A percentile compares a stretch with the other conserved stretches of the same genome.
Conservation (phyloP, 1,140 invertebrate genomes). For the Papilio glaucus region DNA sequence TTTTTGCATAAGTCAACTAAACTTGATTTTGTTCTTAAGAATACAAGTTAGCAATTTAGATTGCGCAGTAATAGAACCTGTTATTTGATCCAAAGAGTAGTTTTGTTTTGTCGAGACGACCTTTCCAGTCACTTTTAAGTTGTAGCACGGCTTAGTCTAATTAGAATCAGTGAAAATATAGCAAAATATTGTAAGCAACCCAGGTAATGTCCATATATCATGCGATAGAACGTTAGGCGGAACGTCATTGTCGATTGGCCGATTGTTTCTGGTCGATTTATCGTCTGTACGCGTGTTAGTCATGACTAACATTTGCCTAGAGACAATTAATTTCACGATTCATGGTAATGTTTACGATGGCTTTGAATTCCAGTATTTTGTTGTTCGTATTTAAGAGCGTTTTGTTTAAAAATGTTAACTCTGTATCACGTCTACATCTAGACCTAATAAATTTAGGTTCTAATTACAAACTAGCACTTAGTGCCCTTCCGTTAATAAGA, state of each 20-base stretch:
- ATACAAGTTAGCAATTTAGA: no score
- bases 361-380: not conserved
- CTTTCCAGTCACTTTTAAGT: no score
- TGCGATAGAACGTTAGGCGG: slow-evolving; percentile 32
- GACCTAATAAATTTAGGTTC: no score
- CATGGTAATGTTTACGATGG: slow-evolving; percentile 18
- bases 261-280: slow-evolving; percentile 67
- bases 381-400: not conserved
- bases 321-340: slow-evolving; percentile 27
- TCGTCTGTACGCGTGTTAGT: slow-evolving; percentile 40
- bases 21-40: no score
- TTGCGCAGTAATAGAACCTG: no score
- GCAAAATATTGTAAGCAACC: not conserved
- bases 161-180: not conserved
- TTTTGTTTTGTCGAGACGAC: no score
- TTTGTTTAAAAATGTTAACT: not conserved
- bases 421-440: no score
- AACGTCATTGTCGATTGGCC: slow-evolving; percentile 40
- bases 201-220: slow-evolving; percentile 49
- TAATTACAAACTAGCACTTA: no score
- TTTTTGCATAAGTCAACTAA: no score
- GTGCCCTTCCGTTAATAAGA: no score
- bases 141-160: no score
- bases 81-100: no score
- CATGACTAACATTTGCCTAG: slow-evolving; percentile 28